Conservation (phyloP, 53 echinoderm and acorn worm species). For the Henricia sp. region DNA sequence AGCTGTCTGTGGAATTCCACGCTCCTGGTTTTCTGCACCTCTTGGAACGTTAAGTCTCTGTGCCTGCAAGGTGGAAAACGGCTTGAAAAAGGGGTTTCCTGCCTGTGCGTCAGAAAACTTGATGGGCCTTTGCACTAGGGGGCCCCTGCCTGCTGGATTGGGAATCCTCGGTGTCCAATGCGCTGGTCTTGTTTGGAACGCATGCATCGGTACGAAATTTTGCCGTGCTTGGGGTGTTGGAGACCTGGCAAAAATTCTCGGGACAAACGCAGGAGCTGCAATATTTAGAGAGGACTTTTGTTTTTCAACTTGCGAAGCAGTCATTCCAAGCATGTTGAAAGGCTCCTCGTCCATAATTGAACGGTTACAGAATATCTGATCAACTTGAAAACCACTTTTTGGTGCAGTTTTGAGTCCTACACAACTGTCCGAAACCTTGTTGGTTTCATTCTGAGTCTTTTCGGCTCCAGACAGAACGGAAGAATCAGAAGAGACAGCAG, state of each 20-base stretch:
- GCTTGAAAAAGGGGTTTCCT: conserved; percentile 20
- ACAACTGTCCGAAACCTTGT: not conserved
- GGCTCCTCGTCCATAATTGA: too few relatives aligned
- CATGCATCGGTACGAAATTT: not conserved
- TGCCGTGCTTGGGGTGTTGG: not conserved
- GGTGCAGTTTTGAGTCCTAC: too few relatives aligned
- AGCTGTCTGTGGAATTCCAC: not conserved
- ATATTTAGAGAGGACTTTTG: not conserved
- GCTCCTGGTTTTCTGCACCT: not conserved
- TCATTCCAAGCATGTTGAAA: too few relatives aligned
- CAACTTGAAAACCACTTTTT: too few relatives aligned
- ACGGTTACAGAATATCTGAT: too few relatives aligned
- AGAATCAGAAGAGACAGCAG: too few relatives aligned
- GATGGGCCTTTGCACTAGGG: not conserved
- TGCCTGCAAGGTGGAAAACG: not conserved
- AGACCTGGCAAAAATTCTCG: conserved; percentile 16
- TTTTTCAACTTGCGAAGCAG: not conserved
- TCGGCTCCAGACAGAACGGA: too few relatives aligned
- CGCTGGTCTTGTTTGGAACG: conserved; percentile 13
- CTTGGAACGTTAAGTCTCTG: not conserved
- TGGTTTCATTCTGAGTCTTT: not conserved
- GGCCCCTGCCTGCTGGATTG: conserved; percentile 21
- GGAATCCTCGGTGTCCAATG: conserved; percentile 2
- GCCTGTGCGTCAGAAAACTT: not conserved
- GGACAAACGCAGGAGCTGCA: conserved; percentile 6